Evolutionary conservation across 2,888 invertebrate genomes (phyloP).

Genomic region (Parnassius mnemosyne): DNA sequence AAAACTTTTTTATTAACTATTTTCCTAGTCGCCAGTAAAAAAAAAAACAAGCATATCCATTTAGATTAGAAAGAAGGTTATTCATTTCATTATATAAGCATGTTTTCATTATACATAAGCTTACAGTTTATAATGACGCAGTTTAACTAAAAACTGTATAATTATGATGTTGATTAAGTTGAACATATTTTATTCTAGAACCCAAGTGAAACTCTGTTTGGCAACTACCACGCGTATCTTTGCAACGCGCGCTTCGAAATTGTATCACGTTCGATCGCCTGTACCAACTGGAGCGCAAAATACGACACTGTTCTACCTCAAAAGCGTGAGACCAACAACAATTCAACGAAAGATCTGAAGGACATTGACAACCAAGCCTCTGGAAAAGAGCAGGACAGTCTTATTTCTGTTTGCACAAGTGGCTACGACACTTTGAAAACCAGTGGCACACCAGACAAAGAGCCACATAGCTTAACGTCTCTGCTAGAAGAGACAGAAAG

Average conservation of each 20-base stretch:
- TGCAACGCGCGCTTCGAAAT: constrained; percentile 91
- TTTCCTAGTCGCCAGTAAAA: no score
- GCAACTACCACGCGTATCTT: constrained; percentile 92
- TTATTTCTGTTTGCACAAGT: constrained; percentile 66
- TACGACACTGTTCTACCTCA: constrained; percentile 84
- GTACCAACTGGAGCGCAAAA: constrained; percentile 87
- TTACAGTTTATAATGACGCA: no score
- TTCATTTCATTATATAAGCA: no score
- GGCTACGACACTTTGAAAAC: constrained; percentile 67
- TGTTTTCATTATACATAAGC: no score
- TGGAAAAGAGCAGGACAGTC: constrained; percentile 66
- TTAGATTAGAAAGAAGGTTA: no score
- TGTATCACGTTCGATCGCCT: constrained; percentile 86
- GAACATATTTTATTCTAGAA: constrained; percentile 51
- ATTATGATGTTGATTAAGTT: no score
- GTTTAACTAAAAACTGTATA: no score
- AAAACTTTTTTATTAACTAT: no score
- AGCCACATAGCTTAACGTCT: constrained; percentile 61
- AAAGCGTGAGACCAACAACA: constrained; percentile 65
- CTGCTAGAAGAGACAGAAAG: constrained; percentile 47
- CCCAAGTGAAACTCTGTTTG: constrained; percentile 84
- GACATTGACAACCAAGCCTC: constrained; percentile 48
- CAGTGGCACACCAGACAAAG: constrained; percentile 58
- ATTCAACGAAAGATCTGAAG: constrained; percentile 54
- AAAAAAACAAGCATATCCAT: no score